These are phyloP conservation scores for Caenorhabditis remanei DNA, from an alignment of 1,140 invertebrate species.

Conservation along the genomic window DNA sequence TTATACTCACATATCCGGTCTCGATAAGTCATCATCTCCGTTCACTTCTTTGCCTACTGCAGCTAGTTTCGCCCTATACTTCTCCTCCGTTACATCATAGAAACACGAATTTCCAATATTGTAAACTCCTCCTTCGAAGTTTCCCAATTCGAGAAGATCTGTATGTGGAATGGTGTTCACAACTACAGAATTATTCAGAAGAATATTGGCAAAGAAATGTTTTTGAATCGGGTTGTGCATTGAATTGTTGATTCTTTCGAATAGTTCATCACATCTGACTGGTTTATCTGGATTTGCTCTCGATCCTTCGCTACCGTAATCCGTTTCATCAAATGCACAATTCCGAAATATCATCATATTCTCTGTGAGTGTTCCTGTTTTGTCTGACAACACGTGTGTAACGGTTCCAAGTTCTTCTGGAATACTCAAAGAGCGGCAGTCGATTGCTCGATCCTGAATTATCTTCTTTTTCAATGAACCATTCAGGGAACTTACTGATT, in stretches of 20 bases:
- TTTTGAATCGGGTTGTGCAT: constrained; percentile 34
- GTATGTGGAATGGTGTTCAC: constrained; percentile 57
- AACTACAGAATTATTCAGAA: constrained; percentile 61
- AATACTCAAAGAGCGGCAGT: constrained; percentile 87
- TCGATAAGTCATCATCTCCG: neutral
- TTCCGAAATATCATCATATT: constrained; percentile 81
- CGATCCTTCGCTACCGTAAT: constrained; percentile 49
- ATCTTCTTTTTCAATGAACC: neutral
- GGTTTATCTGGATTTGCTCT: constrained; percentile 33
- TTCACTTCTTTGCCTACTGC: neutral
- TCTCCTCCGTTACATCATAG: constrained; percentile 56
- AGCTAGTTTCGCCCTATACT: constrained; percentile 41
- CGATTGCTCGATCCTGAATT: constrained; percentile 62
- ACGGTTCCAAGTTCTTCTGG: constrained; percentile 94
- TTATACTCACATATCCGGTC: neutral
- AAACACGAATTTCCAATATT: constrained; percentile 60
- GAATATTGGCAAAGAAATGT: constrained; percentile 60
- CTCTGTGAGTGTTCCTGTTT: constrained; percentile 97
- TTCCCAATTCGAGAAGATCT: constrained; percentile 55
- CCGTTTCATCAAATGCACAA: constrained; percentile 55
- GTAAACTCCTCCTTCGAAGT: constrained; percentile 57
- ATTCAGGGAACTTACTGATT: constrained; percentile 3
- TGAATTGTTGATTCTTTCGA: constrained; percentile 32
- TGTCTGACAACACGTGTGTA: constrained; percentile 95
- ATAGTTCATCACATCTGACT: constrained; percentile 40